Evolutionary conservation across 1,140 invertebrate genomes (phyloP).

Genomic region (Zaprionus kolodkinae): DNA sequence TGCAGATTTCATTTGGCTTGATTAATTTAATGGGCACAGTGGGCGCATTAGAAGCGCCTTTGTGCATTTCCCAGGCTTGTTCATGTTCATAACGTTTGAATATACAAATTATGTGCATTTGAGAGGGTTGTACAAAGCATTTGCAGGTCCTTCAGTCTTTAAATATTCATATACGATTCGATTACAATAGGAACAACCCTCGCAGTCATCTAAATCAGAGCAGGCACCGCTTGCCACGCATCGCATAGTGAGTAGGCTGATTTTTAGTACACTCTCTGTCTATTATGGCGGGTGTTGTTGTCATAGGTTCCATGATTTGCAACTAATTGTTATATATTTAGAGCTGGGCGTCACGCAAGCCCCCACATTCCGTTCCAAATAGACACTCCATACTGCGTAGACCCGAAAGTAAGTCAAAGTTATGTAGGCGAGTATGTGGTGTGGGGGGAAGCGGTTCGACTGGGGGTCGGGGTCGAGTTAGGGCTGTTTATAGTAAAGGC

Average conservation of each 20-base stretch:
- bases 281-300: conserved; percentile 74
- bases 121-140: conserved; percentile 10
- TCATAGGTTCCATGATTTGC: conserved; percentile 71
- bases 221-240: conserved; percentile 72
- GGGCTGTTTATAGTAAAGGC: conserved; percentile 1
- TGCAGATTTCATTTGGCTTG: conserved; percentile 78
- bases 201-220: conserved; percentile 29
- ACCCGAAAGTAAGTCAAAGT: conserved; percentile 60
- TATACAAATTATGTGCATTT: conserved; percentile 34
- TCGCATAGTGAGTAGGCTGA: conserved; percentile 27
- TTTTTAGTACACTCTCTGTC: conserved; percentile 53
- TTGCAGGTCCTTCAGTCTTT: too few relatives aligned
- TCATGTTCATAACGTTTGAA: conserved; percentile 38
- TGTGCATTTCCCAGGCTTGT: conserved; percentile 49
- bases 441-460: background rate
- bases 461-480: conserved; percentile 19
- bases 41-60: conserved; percentile 60
- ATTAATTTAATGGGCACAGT: conserved; percentile 72
- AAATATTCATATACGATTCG: too few relatives aligned
- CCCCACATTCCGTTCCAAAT: background rate
- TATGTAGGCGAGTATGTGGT: background rate
- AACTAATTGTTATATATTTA: conserved; percentile 80
- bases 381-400: conserved; percentile 46
- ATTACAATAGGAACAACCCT: conserved; percentile 1
- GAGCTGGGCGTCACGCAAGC: conserved; percentile 64